Conservation (phyloP, 2,113 vertebrate genomes). For the Grammomys surdaster region DNA sequence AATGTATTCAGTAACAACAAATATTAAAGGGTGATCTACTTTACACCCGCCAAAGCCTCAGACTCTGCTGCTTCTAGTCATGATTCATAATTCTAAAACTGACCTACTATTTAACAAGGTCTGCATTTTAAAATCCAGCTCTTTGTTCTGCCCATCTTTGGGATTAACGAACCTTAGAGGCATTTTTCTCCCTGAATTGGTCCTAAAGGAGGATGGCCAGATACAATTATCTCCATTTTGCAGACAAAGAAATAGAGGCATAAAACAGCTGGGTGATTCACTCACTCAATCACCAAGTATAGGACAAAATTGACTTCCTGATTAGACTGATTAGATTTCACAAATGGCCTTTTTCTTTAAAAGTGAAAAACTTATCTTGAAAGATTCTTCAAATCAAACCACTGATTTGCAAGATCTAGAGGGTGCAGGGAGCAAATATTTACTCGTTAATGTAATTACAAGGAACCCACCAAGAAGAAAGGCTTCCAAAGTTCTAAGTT, state of each 20-base stretch:
- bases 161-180: not conserved
- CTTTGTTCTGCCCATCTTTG: not conserved
- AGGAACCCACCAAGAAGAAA: not conserved
- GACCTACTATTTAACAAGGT: not conserved
- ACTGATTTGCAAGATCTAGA: constrained; percentile 18
- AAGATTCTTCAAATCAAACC: not conserved
- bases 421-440: not conserved
- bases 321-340: not conserved
- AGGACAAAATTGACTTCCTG: not conserved
- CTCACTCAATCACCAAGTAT: not conserved
- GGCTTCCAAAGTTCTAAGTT: not conserved
- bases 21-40: not conserved
- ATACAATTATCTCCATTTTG: not conserved
- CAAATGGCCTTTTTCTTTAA: not conserved
- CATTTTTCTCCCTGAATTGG: not conserved
- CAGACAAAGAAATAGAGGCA: not conserved
- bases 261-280: not conserved
- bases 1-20: not conserved
- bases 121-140: not conserved
- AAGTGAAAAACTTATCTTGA: constrained; percentile 11
- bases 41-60: not conserved
- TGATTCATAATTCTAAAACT: not conserved
- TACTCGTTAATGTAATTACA: not conserved
- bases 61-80: not conserved
- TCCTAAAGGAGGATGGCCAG: too few species aligned